These are phyloP conservation scores for Drosophila pallidifrons DNA, from an alignment of 1,140 invertebrate species.

Conservation along the genomic window DNA sequence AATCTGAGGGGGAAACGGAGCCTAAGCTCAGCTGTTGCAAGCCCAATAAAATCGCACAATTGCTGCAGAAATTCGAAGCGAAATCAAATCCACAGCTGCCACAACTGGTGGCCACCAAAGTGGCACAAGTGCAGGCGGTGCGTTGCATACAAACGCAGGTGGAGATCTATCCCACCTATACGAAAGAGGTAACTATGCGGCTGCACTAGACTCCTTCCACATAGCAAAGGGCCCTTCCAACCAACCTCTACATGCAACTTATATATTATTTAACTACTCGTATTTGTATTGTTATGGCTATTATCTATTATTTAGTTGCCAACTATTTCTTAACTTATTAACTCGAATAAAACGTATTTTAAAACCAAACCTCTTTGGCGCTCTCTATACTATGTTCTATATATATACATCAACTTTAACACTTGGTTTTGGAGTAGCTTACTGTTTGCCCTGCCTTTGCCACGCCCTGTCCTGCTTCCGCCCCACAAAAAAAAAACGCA, in stretches of 20 bases:
- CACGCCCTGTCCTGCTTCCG: not conserved
- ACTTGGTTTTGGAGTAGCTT: slow-evolving; percentile 35
- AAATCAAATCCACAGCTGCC: slow-evolving; percentile 16
- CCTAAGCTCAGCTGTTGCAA: slow-evolving; percentile 63
- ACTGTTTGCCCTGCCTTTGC: slow-evolving; percentile 7
- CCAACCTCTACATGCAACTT: slow-evolving; percentile 1
- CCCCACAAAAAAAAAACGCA: slow-evolving; percentile 21
- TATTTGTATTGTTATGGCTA: slow-evolving; percentile 17
- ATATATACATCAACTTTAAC: slow-evolving; percentile 37
- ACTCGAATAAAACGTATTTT: slow-evolving; percentile 40
- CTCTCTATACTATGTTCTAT: slow-evolving; percentile 29
- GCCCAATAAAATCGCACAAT: slow-evolving; percentile 26
- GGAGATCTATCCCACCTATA: slow-evolving; percentile 82
- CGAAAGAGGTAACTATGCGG: slow-evolving; percentile 84
- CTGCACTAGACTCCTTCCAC: slow-evolving; percentile 60
- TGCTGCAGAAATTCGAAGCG: slow-evolving; percentile 77
- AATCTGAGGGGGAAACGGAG: slow-evolving; percentile 53
- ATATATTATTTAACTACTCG: slow-evolving; percentile 5
- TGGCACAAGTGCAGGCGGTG: slow-evolving; percentile 77
- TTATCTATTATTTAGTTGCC: slow-evolving; percentile 26
- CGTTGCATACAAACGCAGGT: slow-evolving; percentile 79
- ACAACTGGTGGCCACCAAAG: slow-evolving; percentile 48
- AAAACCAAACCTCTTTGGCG: slow-evolving; percentile 18
- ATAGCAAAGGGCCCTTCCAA: slow-evolving; percentile 27
- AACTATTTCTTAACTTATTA: slow-evolving; percentile 45